These are phyloP conservation scores for Sinosuthora webbiana DNA, from an alignment of 2,113 vertebrate genomes.

Conservation along the genomic window DNA sequence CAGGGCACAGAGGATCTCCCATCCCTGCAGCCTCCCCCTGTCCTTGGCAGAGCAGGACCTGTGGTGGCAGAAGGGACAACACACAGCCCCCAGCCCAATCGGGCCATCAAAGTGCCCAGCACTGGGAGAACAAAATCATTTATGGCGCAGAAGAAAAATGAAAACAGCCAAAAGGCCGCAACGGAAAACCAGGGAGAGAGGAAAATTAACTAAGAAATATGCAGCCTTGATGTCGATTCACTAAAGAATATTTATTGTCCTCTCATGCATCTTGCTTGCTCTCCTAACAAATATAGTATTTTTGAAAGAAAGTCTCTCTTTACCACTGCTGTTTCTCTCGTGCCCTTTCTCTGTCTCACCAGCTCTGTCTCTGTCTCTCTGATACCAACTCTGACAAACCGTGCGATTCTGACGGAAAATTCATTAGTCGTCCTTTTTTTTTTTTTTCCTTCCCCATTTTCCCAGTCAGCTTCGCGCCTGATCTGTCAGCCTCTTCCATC, in stretches of 20 bases:
- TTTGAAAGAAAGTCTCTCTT: constrained; percentile 23
- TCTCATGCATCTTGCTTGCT: constrained; percentile 33
- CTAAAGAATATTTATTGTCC: constrained; percentile 59
- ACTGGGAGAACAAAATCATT: background rate
- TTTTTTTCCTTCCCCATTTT: constrained; percentile 59
- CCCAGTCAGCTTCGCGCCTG: constrained; percentile 85
- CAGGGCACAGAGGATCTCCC: background rate
- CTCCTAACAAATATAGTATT: constrained; percentile 61
- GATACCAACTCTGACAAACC: constrained; percentile 72
- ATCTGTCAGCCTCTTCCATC: constrained; percentile 96
- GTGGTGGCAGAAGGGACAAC: background rate
- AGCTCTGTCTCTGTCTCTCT: constrained; percentile 69
- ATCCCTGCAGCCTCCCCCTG: background rate
- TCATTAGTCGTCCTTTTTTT: constrained; percentile 76
- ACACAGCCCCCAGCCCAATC: rapidly evolving
- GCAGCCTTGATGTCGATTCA: background rate
- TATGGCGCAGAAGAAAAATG: background rate
- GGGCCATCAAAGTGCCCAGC: background rate
- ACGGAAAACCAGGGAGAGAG: background rate
- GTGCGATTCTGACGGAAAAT: constrained; percentile 77
- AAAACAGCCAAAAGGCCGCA: background rate
- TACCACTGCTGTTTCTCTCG: constrained; percentile 25
- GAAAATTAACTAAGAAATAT: constrained; percentile 43
- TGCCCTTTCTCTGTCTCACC: constrained; percentile 70
- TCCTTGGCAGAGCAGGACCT: background rate